Evolutionary conservation across 2,888 invertebrate species (phyloP).

Genomic region (Tineola bisselliella): DNA sequence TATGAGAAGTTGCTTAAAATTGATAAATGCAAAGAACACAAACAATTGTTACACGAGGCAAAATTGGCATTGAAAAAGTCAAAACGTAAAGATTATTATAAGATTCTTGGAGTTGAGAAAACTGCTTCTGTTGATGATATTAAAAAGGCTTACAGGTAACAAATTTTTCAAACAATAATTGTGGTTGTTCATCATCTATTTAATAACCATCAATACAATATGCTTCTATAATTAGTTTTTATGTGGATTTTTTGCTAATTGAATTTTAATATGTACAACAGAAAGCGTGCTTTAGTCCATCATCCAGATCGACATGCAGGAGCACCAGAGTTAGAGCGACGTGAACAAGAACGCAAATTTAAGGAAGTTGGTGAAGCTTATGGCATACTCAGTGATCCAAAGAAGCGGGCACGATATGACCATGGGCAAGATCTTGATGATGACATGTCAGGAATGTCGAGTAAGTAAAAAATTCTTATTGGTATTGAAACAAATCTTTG

Average conservation of each 20-base stretch:
- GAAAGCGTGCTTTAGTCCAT: conserved; percentile 87
- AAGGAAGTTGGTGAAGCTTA: conserved; percentile 98
- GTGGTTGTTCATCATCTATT: too few relatives aligned
- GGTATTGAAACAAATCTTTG: too few relatives aligned
- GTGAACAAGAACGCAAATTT: conserved; percentile 92
- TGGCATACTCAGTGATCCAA: conserved; percentile 87
- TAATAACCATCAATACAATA: too few relatives aligned
- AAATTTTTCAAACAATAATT: too few relatives aligned
- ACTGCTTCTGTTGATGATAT: conserved; percentile 90
- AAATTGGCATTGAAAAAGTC: conserved; percentile 90
- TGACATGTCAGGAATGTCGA: conserved; percentile 22
- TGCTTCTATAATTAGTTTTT: not conserved
- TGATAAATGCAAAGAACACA: conserved; percentile 83
- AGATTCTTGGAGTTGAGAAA: conserved; percentile 87
- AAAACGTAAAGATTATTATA: conserved; percentile 96
- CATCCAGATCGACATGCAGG: conserved; percentile 95
- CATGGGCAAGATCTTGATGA: conserved; percentile 91
- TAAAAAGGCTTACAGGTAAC: conserved; percentile 86
- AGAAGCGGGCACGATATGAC: conserved; percentile 90
- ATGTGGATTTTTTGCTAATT: not conserved
- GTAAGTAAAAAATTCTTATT: not conserved
- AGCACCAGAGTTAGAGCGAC: conserved; percentile 84
- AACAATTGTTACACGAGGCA: conserved; percentile 84
- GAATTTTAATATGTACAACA: conserved; percentile 20
- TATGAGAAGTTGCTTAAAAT: conserved; percentile 87